Evolutionary conservation across 2,888 invertebrate species (phyloP).

Genomic region (Agrochola circellaris): DNA sequence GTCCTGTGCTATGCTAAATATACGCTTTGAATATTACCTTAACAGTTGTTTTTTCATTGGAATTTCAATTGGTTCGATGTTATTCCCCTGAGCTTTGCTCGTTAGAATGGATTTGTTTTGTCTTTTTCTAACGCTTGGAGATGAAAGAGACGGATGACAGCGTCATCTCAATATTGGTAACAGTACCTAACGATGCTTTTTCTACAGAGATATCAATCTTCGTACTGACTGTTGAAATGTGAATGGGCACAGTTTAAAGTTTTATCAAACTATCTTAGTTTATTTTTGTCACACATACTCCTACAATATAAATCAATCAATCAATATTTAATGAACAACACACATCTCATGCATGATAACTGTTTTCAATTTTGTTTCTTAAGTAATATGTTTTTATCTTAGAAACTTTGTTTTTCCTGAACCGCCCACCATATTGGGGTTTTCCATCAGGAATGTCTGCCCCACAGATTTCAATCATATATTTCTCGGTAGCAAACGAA

Average conservation of each 20-base stretch:
- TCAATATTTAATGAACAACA: neutral
- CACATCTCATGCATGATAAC: neutral
- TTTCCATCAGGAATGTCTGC: neutral
- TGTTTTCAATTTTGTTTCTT: neutral
- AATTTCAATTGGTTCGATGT: conserved; percentile 56
- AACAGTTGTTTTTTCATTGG: conserved; percentile 37
- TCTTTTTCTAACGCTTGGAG: conserved; percentile 41
- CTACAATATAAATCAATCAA: neutral
- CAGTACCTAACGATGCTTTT: conserved; percentile 51
- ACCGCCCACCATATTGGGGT: neutral
- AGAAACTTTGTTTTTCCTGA: neutral
- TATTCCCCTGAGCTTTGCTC: conserved; percentile 61
- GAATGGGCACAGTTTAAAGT: neutral
- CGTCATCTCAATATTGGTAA: conserved; percentile 49
- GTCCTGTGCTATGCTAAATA: conserved; percentile 49
- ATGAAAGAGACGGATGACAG: conserved; percentile 37
- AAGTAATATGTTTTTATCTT: neutral
- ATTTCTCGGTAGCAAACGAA: neutral
- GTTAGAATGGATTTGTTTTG: conserved; percentile 36
- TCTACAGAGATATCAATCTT: conserved; percentile 29
- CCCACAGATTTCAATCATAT: neutral
- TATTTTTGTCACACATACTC: neutral
- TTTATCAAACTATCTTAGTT: neutral
- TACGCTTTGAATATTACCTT: conserved; percentile 47
- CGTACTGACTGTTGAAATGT: neutral